Evolutionary conservation across 2,113 vertebrate genomes (phyloP).

Genomic region (Mastomys coucha): DNA sequence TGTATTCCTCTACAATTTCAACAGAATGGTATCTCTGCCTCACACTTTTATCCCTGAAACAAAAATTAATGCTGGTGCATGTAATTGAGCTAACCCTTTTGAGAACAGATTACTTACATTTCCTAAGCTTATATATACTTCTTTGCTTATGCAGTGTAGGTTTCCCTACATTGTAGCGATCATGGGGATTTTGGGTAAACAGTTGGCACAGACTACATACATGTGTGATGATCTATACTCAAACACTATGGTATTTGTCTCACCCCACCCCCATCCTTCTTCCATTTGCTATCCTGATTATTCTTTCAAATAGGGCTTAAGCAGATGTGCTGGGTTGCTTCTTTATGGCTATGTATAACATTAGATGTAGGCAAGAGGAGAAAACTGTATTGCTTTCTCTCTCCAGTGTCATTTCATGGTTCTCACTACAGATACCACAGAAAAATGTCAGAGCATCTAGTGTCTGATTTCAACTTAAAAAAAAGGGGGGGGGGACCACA

Average conservation of each 20-base stretch:
- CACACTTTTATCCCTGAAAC: not conserved
- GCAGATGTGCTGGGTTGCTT: not conserved
- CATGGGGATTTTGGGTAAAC: not conserved
- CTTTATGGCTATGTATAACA: not conserved
- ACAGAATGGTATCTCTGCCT: constrained; percentile 4
- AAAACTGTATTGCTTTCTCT: not conserved
- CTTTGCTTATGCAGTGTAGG: not conserved
- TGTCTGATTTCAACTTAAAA: not conserved
- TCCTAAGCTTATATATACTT: not conserved
- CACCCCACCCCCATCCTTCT: not conserved
- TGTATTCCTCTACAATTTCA: not conserved
- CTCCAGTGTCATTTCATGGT: not conserved
- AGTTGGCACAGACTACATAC: too few relatives aligned
- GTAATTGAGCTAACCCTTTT: not conserved
- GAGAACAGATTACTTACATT: not conserved
- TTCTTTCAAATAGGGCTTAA: not conserved
- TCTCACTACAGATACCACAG: not conserved
- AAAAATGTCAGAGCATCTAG: not conserved
- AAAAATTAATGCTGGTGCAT: not conserved
- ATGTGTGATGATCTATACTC: not conserved
- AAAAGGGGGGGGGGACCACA: too few relatives aligned
- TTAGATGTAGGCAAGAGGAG: not conserved
- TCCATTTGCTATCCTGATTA: not conserved
- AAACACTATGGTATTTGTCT: not conserved
- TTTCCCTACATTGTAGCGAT: not conserved